Evolutionary conservation across 2,888 invertebrate genomes (phyloP), one percentile per base, ranked within the genome.

Genomic region (Arctia plantaginis): DNA sequence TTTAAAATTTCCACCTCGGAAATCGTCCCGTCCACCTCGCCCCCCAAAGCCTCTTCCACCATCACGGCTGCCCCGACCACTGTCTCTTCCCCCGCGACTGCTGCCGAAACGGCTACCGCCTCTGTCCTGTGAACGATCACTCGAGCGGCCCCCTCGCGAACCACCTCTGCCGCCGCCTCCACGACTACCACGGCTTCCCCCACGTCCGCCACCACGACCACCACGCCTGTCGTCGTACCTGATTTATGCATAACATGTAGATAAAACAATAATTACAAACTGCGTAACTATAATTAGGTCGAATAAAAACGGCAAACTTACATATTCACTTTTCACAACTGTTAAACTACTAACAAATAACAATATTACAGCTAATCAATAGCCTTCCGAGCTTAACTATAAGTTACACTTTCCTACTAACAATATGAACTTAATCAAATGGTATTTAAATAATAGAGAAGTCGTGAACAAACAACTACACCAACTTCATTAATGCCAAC

Each of bases 141-240:
- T 91, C 0, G 94, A 93, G 33, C 94, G 90, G 30, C 94, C 90
- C 7, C 91, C 91, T 20, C 93, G 88, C 1, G 90, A 86, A 39
- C 93, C 87, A 62, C 95, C 93, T 55, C 96, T 88, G 8, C 92
- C 86, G 3, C 92, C 92, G 27, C 91, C 67, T 44, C 67, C 90
- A 51, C 89, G 87, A 44, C 94, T 91, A n/a, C 92, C 90, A 39
- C 93, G 89, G 66, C 89, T 85, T 27, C 95, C 88, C 20, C 92
- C 82, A 12, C 91, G 83, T 3, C 91, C 83, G 3, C 93, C 93
- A 39, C 95, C 91, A 59, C 94, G 91, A 59, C 93, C 94, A 64
- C 96, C 96, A 78, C 96, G 96, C 84, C 96, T 95, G 86, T 96
- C 96, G 87, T 96, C 96, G 83, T 95, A 96, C 96, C 96, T 96